Evolutionary conservation across 2,113 vertebrate genomes (phyloP).

Genomic region (Ammodramus savannarum): DNA sequence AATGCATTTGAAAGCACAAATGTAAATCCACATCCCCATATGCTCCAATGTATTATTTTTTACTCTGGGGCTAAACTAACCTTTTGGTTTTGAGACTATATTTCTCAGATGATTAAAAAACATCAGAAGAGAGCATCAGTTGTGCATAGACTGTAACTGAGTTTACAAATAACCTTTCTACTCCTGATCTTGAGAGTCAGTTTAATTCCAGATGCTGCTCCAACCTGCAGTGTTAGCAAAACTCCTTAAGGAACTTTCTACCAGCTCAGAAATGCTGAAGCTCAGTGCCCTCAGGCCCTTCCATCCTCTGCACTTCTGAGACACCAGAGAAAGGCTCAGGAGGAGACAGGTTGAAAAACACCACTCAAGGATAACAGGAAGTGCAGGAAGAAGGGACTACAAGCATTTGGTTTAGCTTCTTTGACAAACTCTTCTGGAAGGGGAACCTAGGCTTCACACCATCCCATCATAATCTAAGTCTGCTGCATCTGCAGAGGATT

Average conservation of each 20-base stretch:
- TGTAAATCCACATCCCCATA: background rate
- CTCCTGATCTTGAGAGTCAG: background rate
- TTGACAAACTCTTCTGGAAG: background rate
- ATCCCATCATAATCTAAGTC: background rate
- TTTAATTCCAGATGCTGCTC: background rate
- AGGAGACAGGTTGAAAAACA: background rate
- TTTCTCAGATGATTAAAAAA: constrained; percentile 24
- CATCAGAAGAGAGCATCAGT: background rate
- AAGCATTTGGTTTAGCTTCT: background rate
- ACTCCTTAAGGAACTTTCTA: background rate
- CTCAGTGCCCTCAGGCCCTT: background rate
- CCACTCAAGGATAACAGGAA: background rate
- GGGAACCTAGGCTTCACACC: background rate
- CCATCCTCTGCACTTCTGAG: background rate
- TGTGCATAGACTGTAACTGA: background rate
- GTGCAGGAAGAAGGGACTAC: background rate
- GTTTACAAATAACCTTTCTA: constrained; percentile 43
- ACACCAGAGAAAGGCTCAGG: background rate
- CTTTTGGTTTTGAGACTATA: background rate
- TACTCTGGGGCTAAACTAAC: constrained; percentile 20
- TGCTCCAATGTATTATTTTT: background rate
- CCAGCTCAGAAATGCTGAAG: background rate
- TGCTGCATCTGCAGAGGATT: background rate
- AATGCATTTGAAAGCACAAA: background rate
- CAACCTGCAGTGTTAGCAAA: background rate